A percentile compares a stretch with the other conserved stretches of the same genome.
These are phyloP conservation scores for Drosophila testacea DNA, from an alignment of 2,888 invertebrate genomes.

Conservation along the genomic window DNA sequence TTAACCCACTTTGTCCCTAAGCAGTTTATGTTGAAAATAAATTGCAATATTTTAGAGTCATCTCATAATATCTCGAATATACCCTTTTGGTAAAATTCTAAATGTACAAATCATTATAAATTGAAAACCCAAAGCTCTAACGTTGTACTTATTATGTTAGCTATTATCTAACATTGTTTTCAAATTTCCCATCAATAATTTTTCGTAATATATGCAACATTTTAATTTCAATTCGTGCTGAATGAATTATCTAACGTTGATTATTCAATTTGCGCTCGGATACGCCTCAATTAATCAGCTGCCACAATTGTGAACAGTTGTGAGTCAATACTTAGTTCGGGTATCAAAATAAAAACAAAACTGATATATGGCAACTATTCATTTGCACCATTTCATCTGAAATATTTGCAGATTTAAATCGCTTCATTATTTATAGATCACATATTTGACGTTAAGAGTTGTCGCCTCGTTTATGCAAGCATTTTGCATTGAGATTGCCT, in stretches of 20 bases:
- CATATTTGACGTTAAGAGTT: conserved; percentile 43
- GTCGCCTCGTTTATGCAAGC: conserved; percentile 14
- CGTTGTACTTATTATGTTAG: not conserved
- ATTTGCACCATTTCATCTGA: conserved; percentile 37
- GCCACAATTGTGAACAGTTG: conserved; percentile 18
- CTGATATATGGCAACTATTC: conserved; percentile 40
- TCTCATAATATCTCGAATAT: no score
- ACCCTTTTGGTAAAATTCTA: no score
- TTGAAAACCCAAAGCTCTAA: not conserved
- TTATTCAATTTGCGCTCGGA: conserved; percentile 43
- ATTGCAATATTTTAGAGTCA: no score
- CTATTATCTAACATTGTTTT: conserved; percentile 1
- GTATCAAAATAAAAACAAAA: conserved; percentile 35
- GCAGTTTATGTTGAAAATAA: not conserved
- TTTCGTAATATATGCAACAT: conserved; percentile 13
- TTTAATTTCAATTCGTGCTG: not conserved
- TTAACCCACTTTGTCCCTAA: not conserved
- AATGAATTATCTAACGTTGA: conserved; percentile 43
- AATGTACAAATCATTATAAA: not conserved
- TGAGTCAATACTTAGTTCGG: conserved; percentile 13
- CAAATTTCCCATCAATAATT: conserved; percentile 14
- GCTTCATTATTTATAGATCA: conserved; percentile 52
- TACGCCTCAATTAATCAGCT: conserved; percentile 51
- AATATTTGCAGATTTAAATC: conserved; percentile 44
- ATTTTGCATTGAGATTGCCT: conserved; percentile 16